Base-by-base conservation (phyloP, 2,888 invertebrate species). In the Diplazon laetatorius region DNA sequence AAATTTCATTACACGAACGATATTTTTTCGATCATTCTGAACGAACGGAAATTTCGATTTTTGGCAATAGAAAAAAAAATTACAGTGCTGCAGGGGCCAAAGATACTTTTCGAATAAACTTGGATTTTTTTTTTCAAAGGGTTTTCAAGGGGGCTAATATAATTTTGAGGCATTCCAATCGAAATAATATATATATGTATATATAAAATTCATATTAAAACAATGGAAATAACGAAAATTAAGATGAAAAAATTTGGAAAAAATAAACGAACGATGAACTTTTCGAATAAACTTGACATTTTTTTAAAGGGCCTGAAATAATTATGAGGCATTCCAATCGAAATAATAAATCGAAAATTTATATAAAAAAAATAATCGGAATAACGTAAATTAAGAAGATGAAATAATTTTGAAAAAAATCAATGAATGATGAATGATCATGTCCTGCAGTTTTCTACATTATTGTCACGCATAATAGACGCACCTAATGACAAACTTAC, bases 281-380 rank as follows among this genome's bases (percentile, higher is more conserved):
- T 30, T 30, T 30, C 6, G 4, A 30, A 30, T 30, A 6, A 6
- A 5, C 6, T 30, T n/a, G 12, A 35, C 14, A 42, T 48, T 65
- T 42, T 65, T 46, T 59, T 14, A 12, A 5, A 37, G 63, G 48
- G 60, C 30, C 55, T 63, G 68, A 65, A 44, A 74, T 74, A 80
- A 62, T 18, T 81, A 68, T 76, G 85, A 87, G 87, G 85, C 84
- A 82, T 82, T 78, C 73, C 82, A 80, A 82, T 59, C 1, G 9
- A 55, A 55, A 55, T 52, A 52, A 52, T 16, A 30, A 37, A 39
- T 12, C 12, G 9, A 59, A 30, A 66, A 66, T 42, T 1, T 52
- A 3, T 16, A 12, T 42, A 18, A 39, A 30, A 68, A 60, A 80
- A 55, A 20, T 59, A 50, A 18, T 55, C 39, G n/a, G 60, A 76